phyloP scores from a whole-genome alignment of 2,113 vertebrate genomes.

The Dascyllus trimaculatus region DNA sequence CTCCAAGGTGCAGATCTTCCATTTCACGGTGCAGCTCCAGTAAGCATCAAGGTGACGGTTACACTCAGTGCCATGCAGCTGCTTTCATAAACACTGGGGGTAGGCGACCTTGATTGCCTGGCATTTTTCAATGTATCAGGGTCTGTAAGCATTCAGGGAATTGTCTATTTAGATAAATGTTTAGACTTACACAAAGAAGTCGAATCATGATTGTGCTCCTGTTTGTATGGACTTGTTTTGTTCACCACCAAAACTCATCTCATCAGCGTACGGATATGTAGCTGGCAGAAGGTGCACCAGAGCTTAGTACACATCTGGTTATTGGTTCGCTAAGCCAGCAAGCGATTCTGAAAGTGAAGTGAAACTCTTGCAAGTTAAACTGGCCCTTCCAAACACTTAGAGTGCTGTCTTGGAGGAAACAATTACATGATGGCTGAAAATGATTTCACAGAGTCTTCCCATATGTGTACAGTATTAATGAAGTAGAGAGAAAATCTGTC shows the following conservation, averaged over 20 bases:
- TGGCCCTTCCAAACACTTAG: too few species aligned
- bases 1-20: constrained; percentile 47
- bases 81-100: constrained; percentile 33
- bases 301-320: neutral
- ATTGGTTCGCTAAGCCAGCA: too few species aligned
- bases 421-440: too few species aligned
- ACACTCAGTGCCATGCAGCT: constrained; percentile 50
- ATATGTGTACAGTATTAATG: too few species aligned
- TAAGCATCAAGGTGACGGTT: constrained; percentile 56
- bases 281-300: neutral
- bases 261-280: neutral
- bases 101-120: constrained; percentile 35
- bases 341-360: too few species aligned
- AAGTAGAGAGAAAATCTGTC: too few species aligned
- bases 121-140: constrained; percentile 13
- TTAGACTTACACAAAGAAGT: neutral
- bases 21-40: constrained; percentile 29
- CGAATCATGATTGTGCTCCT: constrained; percentile 18
- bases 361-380: too few species aligned
- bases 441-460: too few species aligned
- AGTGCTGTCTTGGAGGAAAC: too few species aligned
- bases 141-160: neutral
- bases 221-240: constrained; percentile 9
- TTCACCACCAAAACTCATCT: neutral
- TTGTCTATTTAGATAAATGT: constrained; percentile 37